Evolutionary conservation across 2,888 invertebrate species (phyloP), one percentile per base, ranked within the genome.

Genomic region (Tiliacea citrago): DNA sequence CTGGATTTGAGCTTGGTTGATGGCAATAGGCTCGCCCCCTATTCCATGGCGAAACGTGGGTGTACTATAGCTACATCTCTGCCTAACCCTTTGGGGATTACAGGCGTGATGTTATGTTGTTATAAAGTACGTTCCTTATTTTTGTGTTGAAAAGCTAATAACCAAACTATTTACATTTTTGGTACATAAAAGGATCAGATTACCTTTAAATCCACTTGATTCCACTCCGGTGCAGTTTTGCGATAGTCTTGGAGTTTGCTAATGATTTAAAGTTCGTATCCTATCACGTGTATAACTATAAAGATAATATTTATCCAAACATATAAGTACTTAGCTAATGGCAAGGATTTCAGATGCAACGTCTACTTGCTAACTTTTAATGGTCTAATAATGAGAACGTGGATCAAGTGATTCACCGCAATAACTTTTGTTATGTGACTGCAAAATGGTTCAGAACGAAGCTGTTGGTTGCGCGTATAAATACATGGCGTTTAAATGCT

Each of bases 261-360:
- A 83, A 85, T 84, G 74, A 79, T 82, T 83, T 73, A 83, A 86
- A 86, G 63, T 86, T 84, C 42, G 29, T 62, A 83, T 72, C 51
- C 55, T 60, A 72, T 75, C 73, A 82, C 29, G 13, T 68, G 68
- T 68, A 79, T 68, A 83, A 80, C 73, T 73, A 75, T 76, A 16
- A 62, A 60, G 55, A 73, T 84, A 69, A 67, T 73, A 66, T 84
- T 75, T 58, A 42, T 47, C 10, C 71, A 66, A 83, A 77, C 61
- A 77, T 68, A 65, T 61, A 63, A 60, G 60, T 73, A 53, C 60
- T 72, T 53, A 68, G 60, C 42, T 72, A 76, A 73, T 73, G 63
- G 35, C 58, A 72, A 55, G 65, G 49, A 73, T 69, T 73, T 73
- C 39, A 42, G 55, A 47, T 61, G 65, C 60, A 74, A 73, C 66